Evolutionary conservation across 2,888 invertebrate genomes (phyloP).

Genomic region (Cephus nigrinus): DNA sequence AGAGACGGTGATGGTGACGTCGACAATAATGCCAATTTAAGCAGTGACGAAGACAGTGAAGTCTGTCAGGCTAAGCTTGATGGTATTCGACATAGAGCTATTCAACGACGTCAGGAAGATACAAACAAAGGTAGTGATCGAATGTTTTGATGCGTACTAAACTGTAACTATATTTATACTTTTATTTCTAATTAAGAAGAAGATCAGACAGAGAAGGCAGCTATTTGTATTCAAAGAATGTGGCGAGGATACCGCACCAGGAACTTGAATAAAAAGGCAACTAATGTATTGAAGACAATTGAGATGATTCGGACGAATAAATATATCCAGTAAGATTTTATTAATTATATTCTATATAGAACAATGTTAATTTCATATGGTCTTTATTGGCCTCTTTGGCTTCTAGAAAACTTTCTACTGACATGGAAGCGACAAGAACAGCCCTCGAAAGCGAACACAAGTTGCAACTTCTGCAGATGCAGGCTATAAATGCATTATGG

Average conservation of each 20-base stretch:
- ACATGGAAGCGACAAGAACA: slow-evolving; percentile 87
- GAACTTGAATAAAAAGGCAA: slow-evolving; percentile 77
- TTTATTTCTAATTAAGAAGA: slow-evolving; percentile 37
- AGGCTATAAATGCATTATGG: slow-evolving; percentile 91
- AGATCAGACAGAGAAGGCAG: slow-evolving; percentile 69
- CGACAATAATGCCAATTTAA: slow-evolving; percentile 40
- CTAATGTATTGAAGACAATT: slow-evolving; percentile 74
- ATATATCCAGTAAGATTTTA: slow-evolving; percentile 79
- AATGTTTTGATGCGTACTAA: neutral
- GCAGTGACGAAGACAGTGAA: slow-evolving; percentile 74
- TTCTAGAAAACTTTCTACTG: slow-evolving; percentile 80
- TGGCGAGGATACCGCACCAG: slow-evolving; percentile 88
- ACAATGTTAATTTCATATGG: slow-evolving; percentile 7
- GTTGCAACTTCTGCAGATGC: slow-evolving; percentile 88
- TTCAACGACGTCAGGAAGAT: slow-evolving; percentile 65
- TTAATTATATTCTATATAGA: neutral
- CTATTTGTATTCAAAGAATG: slow-evolving; percentile 84
- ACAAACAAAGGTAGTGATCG: slow-evolving; percentile 48
- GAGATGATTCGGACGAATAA: slow-evolving; percentile 83
- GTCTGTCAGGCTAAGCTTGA: slow-evolving; percentile 76
- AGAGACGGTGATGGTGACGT: slow-evolving; percentile 37
- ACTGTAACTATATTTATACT: neutral
- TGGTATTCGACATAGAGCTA: slow-evolving; percentile 74
- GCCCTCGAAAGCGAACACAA: slow-evolving; percentile 87
- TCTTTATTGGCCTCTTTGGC: neutral